These are phyloP conservation scores for Cephus runcator DNA, from an alignment of 2,888 invertebrate genomes.

Conservation along the genomic window DNA sequence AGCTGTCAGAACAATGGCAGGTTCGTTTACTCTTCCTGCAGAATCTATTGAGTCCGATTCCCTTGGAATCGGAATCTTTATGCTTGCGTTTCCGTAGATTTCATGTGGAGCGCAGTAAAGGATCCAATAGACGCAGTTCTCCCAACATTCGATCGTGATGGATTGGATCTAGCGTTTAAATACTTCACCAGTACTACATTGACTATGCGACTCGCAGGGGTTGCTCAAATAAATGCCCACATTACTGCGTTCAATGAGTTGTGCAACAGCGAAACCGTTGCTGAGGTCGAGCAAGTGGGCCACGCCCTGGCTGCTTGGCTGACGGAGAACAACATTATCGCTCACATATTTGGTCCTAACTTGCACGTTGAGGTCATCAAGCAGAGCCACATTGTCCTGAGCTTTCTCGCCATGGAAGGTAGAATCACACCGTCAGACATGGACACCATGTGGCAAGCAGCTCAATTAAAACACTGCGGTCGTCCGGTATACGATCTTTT, in stretches of 20 bases:
- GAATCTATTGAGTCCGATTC: background rate
- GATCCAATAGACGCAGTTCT: constrained; percentile 88
- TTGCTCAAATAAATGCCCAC: constrained; percentile 94
- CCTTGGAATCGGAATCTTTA: background rate
- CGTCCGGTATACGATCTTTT: constrained; percentile 92
- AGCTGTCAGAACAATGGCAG: constrained; percentile 92
- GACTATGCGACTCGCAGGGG: constrained; percentile 92
- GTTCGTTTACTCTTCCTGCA: constrained; percentile 63
- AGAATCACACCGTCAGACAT: constrained; percentile 90
- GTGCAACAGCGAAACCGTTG: constrained; percentile 87
- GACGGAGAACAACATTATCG: constrained; percentile 87
- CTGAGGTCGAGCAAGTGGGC: constrained; percentile 87
- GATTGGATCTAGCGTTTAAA: constrained; percentile 92
- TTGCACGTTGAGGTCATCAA: constrained; percentile 96
- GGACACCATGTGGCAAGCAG: constrained; percentile 94
- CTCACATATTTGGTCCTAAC: constrained; percentile 97
- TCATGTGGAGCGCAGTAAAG: constrained; percentile 95
- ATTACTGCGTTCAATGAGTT: constrained; percentile 92
- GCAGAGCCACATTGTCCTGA: constrained; percentile 92
- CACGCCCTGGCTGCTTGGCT: constrained; percentile 90
- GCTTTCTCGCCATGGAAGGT: constrained; percentile 92
- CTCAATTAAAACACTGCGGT: constrained; percentile 94
- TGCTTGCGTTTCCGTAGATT: constrained; percentile 70
- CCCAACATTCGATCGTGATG: constrained; percentile 86
- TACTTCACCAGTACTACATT: constrained; percentile 95